phyloP scores from a whole-genome alignment of 1,140 invertebrate species.

The Brachionus angularis region DNA sequence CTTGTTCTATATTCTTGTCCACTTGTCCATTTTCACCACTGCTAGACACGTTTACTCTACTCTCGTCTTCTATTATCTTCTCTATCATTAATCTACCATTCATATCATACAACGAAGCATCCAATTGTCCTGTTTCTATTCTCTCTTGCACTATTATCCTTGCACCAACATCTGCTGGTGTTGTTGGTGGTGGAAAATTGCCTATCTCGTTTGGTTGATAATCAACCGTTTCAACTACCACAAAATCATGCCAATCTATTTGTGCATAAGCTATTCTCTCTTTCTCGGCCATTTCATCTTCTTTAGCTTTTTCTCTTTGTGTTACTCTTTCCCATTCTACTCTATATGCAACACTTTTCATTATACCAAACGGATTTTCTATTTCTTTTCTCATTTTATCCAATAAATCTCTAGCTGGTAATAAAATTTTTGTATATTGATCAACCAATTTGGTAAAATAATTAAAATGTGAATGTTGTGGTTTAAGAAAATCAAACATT shows the following conservation, averaged over 20 bases:
- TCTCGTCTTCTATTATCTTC: slow-evolving; percentile 37
- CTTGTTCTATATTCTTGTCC: slow-evolving; percentile 29
- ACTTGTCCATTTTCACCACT: no score
- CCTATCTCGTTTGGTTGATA: slow-evolving; percentile 93
- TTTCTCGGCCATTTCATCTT: slow-evolving; percentile 87
- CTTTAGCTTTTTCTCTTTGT: slow-evolving; percentile 79
- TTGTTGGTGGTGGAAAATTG: slow-evolving; percentile 77
- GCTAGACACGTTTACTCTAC: slow-evolving; percentile 14
- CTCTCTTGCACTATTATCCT: slow-evolving; percentile 76
- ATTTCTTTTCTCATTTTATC: slow-evolving; percentile 74
- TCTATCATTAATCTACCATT: slow-evolving; percentile 34
- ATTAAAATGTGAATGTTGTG: slow-evolving; percentile 95
- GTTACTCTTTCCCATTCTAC: slow-evolving; percentile 94
- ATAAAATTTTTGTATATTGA: slow-evolving; percentile 92
- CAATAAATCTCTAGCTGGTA: slow-evolving; percentile 85
- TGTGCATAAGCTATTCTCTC: slow-evolving; percentile 90
- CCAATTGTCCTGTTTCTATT: slow-evolving; percentile 45
- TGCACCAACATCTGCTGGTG: slow-evolving; percentile 90
- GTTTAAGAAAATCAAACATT: slow-evolving; percentile 96
- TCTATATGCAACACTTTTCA: slow-evolving; percentile 86
- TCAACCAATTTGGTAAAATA: slow-evolving; percentile 97
- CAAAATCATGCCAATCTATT: slow-evolving; percentile 99
- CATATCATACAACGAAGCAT: slow-evolving; percentile 11
- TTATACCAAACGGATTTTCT: slow-evolving; percentile 67
- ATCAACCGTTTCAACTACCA: slow-evolving; percentile 98